A percentile compares a stretch with the other conserved stretches of the same genome.
These are phyloP conservation scores for Rhinichthys klamathensis DNA, from an alignment of 2,113 vertebrate genomes.

Conservation along the genomic window DNA sequence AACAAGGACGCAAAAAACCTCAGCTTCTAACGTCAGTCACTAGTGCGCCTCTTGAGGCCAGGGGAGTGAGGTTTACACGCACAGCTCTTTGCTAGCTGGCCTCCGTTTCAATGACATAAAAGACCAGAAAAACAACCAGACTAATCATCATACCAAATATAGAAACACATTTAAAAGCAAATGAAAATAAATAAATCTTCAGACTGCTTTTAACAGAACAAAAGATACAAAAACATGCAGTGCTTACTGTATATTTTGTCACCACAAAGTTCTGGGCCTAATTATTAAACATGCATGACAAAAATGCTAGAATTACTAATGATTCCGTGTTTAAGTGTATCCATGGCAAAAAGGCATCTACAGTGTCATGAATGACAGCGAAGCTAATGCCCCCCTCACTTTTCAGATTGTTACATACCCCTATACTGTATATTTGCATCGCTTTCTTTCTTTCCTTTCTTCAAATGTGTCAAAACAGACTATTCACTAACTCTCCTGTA, in stretches of 20 bases:
- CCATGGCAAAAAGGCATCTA: background rate
- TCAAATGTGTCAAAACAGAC: background rate
- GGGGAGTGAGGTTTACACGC: too few species aligned
- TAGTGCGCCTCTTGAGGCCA: too few species aligned
- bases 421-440: background rate
- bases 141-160: too few species aligned
- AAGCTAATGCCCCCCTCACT: background rate
- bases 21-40: too few species aligned
- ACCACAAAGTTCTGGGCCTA: background rate
- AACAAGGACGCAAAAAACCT: too few species aligned
- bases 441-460: background rate
- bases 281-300: background rate
- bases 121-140: too few species aligned
- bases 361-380: conserved; percentile 1
- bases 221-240: background rate
- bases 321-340: background rate
- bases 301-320: background rate
- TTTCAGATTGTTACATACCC: background rate
- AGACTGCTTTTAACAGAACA: too few species aligned
- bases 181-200: too few species aligned
- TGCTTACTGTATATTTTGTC: too few species aligned
- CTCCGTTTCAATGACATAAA: too few species aligned
- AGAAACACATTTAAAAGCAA: too few species aligned
- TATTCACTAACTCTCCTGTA: background rate
- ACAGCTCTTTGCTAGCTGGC: too few species aligned